Conservation (phyloP, 1,140 invertebrate genomes). For the Micrasema longulum region DNA sequence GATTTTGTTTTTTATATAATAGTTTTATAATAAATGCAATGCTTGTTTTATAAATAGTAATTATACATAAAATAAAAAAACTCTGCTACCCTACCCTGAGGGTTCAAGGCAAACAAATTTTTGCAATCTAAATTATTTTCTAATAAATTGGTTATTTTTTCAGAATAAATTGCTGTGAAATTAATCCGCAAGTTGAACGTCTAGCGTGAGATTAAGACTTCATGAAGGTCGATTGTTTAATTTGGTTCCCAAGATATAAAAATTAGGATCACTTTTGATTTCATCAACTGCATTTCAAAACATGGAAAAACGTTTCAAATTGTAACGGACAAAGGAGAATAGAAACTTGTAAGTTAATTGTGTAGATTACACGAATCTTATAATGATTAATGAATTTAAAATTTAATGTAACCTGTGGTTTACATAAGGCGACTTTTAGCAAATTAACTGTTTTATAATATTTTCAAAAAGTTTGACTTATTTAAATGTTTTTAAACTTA, state of each 20-base stretch:
- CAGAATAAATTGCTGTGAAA: conserved; percentile 21
- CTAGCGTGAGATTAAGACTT: conserved; percentile 22
- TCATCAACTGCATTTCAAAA: conserved; percentile 44
- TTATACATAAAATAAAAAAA: too few relatives aligned
- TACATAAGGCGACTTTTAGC: too few relatives aligned
- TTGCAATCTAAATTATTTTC: background rate
- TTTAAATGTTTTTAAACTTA: too few relatives aligned
- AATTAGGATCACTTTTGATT: conserved; percentile 36
- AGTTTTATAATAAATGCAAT: too few relatives aligned
- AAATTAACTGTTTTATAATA: too few relatives aligned
- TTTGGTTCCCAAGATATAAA: conserved; percentile 31
- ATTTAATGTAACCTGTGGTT: too few relatives aligned
- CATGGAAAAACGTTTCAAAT: conserved; percentile 31
- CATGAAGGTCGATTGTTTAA: conserved; percentile 32
- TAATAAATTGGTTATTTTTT: background rate
- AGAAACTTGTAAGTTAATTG: background rate
- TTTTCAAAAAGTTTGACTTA: too few relatives aligned
- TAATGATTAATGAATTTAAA: too few relatives aligned
- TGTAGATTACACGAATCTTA: too few relatives aligned
- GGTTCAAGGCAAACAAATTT: background rate
- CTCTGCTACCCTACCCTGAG: too few relatives aligned
- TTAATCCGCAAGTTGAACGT: conserved; percentile 25
- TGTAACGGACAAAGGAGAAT: conserved; percentile 18
- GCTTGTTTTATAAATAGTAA: too few relatives aligned
- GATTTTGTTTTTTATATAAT: too few relatives aligned